Percentiles rank a stretch among this genome's conserved stretches.
These are phyloP conservation scores for Drosophila helvetica DNA, from an alignment of 2,888 invertebrate genomes.

Conservation along the genomic window DNA sequence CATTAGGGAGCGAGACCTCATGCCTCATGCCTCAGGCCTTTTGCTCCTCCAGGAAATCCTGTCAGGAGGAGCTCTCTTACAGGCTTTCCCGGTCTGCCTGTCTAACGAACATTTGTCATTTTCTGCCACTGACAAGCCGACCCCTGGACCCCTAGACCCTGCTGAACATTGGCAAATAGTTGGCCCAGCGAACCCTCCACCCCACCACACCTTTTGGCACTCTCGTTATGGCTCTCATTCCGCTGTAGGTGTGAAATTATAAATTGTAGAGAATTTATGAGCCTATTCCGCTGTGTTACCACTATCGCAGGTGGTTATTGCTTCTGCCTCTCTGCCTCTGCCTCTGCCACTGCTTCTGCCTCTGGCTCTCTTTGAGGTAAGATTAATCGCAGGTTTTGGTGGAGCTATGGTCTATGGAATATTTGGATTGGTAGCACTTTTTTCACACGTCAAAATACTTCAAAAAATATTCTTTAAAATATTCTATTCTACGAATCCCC, in stretches of 20 bases:
- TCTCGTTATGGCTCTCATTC: conserved; percentile 55
- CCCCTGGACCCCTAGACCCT: conserved; percentile 14
- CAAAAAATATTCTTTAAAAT: not conserved
- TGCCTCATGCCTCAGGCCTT: not conserved
- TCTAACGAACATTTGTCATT: conserved; percentile 72
- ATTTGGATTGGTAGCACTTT: too few species aligned
- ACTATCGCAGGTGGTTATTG: conserved; percentile 18
- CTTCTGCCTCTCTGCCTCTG: not conserved
- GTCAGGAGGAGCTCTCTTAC: conserved; percentile 19
- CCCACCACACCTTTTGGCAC: conserved; percentile 8
- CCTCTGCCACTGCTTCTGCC: not conserved
- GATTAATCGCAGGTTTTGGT: not conserved
- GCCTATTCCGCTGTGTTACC: conserved; percentile 55
- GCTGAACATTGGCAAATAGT: conserved; percentile 74
- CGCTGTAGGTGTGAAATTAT: conserved; percentile 73
- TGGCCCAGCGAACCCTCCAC: conserved; percentile 41
- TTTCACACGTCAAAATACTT: not conserved
- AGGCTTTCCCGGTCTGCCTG: conserved; percentile 64
- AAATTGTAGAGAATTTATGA: conserved; percentile 73
- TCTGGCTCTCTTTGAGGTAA: not conserved
- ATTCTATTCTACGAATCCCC: not conserved
- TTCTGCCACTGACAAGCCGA: conserved; percentile 66
- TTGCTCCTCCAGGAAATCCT: conserved; percentile 17
- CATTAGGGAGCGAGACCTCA: conserved; percentile 51
- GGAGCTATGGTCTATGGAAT: not conserved